These are phyloP conservation scores for Periophthalmodon schlosseri DNA, from an alignment of 2,113 vertebrate genomes.

Conservation along the genomic window DNA sequence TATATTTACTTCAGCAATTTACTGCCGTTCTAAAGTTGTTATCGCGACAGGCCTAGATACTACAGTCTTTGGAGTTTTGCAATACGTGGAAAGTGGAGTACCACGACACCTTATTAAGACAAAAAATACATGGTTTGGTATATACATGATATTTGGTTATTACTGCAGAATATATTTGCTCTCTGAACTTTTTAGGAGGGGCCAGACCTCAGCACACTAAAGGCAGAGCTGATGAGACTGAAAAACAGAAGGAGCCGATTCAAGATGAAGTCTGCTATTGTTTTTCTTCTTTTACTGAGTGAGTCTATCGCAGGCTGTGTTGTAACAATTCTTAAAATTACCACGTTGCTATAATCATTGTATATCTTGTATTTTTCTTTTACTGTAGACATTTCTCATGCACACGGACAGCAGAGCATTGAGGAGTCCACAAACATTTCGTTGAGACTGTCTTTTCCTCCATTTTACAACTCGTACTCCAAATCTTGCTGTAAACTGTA, in stretches of 20 bases:
- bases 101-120: too few species aligned
- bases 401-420: slow-evolving; percentile 51
- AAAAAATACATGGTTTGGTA: neutral
- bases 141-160: neutral
- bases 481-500: slow-evolving; percentile 71
- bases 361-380: slow-evolving; percentile 12
- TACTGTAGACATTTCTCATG: slow-evolving; percentile 50
- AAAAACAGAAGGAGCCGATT: slow-evolving; percentile 1
- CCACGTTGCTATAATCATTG: neutral
- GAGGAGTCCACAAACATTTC: slow-evolving; percentile 41
- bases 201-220: slow-evolving; percentile 10
- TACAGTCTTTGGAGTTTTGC: too few species aligned
- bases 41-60: too few species aligned
- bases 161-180: neutral
- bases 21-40: too few species aligned
- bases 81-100: too few species aligned
- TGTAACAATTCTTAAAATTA: neutral
- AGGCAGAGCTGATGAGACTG: neutral
- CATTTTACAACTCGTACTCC: slow-evolving; percentile 47
- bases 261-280: slow-evolving; percentile 62
- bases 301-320: neutral
- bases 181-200: slow-evolving; percentile 36
- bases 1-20: too few species aligned
- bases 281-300: slow-evolving; percentile 59
- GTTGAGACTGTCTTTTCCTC: slow-evolving; percentile 56